phyloP scores from a whole-genome alignment of 2,888 invertebrate genomes.

The Leptogaster cylindrica region DNA sequence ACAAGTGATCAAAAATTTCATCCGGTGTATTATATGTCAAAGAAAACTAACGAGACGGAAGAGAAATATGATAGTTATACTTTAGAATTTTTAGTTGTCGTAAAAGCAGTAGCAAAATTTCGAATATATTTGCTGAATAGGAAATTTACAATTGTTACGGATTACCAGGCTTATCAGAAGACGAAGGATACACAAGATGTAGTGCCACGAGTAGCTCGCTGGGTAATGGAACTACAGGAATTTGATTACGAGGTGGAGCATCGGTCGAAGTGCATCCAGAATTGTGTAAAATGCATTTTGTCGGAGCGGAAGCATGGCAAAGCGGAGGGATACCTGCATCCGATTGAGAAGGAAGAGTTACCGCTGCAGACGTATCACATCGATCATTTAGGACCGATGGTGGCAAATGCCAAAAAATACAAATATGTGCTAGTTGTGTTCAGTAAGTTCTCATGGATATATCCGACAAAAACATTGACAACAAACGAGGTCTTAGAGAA shows the following conservation, averaged over 20 bases:
- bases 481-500: too few relatives aligned
- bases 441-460: too few relatives aligned
- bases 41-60: not conserved
- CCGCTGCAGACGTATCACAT: constrained; percentile 53
- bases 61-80: not conserved
- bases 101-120: not conserved
- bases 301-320: constrained; percentile 44
- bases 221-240: not conserved
- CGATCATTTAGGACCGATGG: too few relatives aligned
- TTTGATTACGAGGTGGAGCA: too few relatives aligned
- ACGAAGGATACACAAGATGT: not conserved
- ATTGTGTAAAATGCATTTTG: constrained; percentile 36
- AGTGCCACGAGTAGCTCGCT: not conserved
- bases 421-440: not conserved
- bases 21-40: not conserved
- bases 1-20: not conserved
- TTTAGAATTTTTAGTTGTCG: not conserved
- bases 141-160: not conserved
- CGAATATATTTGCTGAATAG: not conserved
- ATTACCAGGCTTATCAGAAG: not conserved
- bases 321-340: constrained; percentile 51
- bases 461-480: too few relatives aligned
- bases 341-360: constrained; percentile 51
- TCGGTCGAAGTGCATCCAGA: constrained; percentile 40
- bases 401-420: too few relatives aligned